phyloP scores from a whole-genome alignment of 2,888 invertebrate genomes.

The Mesorhabditis sp. region DNA sequence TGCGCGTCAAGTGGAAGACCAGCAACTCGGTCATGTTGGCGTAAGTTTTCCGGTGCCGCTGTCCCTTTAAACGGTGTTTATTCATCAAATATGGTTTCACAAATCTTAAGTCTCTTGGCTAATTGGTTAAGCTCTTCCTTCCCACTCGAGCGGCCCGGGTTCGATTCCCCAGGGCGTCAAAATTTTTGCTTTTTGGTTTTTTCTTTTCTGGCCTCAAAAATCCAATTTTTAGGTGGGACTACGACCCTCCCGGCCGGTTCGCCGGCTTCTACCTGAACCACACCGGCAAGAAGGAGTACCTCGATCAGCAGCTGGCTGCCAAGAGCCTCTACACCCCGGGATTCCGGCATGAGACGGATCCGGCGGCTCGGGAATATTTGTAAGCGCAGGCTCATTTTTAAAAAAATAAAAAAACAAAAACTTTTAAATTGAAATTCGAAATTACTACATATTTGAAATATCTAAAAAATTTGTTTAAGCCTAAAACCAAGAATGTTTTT shows the following conservation, averaged over 20 bases:
- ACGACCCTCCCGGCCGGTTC: conserved; percentile 35
- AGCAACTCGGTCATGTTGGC: conserved; percentile 45
- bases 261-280: conserved; percentile 54
- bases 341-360: conserved; percentile 37
- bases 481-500: not conserved
- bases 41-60: conserved; percentile 14
- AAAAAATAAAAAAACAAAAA: not conserved
- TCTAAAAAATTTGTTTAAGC: not conserved
- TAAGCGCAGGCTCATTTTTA: not conserved
- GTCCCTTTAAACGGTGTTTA: not conserved
- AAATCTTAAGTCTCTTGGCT: too few relatives aligned
- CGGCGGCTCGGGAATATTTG: conserved; percentile 29
- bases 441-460: not conserved
- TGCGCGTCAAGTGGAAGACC: conserved; percentile 51
- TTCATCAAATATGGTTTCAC: not conserved
- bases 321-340: conserved; percentile 51
- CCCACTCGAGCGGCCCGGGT: too few relatives aligned
- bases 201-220: not conserved
- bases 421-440: not conserved
- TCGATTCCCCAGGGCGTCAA: too few relatives aligned
- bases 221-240: conserved; percentile 45
- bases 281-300: conserved; percentile 52
- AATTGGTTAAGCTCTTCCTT: too few relatives aligned
- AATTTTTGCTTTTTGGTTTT: too few relatives aligned
- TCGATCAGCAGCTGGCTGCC: conserved; percentile 44